Evolutionary conservation across 2,113 vertebrate species (phyloP).

Genomic region (Leptobrachium leishanense): DNA sequence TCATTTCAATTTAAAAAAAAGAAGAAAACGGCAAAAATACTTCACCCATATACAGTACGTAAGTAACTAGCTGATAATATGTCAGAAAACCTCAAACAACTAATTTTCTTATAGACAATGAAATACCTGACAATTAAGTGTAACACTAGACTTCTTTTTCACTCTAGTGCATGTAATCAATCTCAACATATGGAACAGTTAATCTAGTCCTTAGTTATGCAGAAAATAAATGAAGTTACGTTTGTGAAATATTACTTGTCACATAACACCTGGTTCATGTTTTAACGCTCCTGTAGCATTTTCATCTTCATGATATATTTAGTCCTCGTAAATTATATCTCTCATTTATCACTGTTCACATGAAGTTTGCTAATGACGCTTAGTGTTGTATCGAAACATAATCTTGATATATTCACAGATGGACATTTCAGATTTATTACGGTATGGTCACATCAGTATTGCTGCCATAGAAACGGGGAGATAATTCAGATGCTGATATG

Average conservation of each 20-base stretch:
- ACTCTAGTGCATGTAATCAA: background rate
- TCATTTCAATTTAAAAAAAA: no score
- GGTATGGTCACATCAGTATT: no score
- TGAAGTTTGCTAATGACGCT: slow-evolving; percentile 1
- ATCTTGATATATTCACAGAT: background rate
- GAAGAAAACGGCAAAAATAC: no score
- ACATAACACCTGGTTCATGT: slow-evolving; percentile 8
- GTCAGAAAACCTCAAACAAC: background rate
- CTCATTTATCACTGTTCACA: slow-evolving; percentile 3
- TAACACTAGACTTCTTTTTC: background rate
- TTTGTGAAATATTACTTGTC: slow-evolving; percentile 25
- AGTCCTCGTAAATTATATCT: slow-evolving; percentile 1
- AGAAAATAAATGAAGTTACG: background rate
- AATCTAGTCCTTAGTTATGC: background rate
- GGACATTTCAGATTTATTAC: no score
- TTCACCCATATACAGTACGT: no score
- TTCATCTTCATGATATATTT: background rate
- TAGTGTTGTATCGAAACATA: background rate
- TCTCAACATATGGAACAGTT: background rate
- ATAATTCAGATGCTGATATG: no score
- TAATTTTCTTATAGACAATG: background rate
- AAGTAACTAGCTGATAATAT: no score
- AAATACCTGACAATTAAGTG: background rate
- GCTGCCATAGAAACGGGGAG: no score
- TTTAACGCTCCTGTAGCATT: background rate